phyloP scores from a whole-genome alignment of 2,888 invertebrate genomes.

The Lampropteryx suffumata region DNA sequence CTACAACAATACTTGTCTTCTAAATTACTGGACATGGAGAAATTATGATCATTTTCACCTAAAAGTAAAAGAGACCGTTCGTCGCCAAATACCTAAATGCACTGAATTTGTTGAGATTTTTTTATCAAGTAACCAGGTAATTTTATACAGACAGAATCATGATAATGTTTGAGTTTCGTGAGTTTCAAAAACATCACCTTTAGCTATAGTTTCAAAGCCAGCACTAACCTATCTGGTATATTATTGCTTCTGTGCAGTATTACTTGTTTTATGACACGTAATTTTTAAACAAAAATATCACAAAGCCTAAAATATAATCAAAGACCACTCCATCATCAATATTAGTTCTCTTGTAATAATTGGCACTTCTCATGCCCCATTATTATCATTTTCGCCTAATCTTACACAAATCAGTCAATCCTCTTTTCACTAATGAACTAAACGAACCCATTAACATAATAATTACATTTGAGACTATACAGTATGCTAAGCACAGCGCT shows the following conservation, averaged over 20 bases:
- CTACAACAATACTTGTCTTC: constrained; percentile 24
- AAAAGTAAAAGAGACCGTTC: constrained; percentile 30
- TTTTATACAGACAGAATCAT: not conserved
- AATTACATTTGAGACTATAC: constrained; percentile 75
- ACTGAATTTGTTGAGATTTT: constrained; percentile 37
- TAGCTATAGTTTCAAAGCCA: no score
- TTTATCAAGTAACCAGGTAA: not conserved
- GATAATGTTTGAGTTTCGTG: constrained; percentile 8
- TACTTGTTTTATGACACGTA: constrained; percentile 36
- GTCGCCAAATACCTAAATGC: constrained; percentile 51
- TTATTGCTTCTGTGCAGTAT: constrained; percentile 56
- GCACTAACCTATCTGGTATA: no score
- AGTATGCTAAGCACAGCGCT: constrained; percentile 67
- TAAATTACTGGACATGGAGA: constrained; percentile 18
- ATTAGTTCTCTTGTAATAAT: constrained; percentile 48
- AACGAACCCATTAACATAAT: constrained; percentile 56
- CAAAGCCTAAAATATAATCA: constrained; percentile 50
- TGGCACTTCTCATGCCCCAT: constrained; percentile 68
- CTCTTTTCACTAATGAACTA: constrained; percentile 56
- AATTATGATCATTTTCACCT: constrained; percentile 22
- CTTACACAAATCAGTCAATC: constrained; percentile 73
- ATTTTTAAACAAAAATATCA: constrained; percentile 50
- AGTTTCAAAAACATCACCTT: constrained; percentile 21
- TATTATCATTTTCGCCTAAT: constrained; percentile 52
- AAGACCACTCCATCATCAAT: constrained; percentile 41